Base-by-base conservation (phyloP, 2,113 vertebrate genomes). In the Plotosus lineatus region DNA sequence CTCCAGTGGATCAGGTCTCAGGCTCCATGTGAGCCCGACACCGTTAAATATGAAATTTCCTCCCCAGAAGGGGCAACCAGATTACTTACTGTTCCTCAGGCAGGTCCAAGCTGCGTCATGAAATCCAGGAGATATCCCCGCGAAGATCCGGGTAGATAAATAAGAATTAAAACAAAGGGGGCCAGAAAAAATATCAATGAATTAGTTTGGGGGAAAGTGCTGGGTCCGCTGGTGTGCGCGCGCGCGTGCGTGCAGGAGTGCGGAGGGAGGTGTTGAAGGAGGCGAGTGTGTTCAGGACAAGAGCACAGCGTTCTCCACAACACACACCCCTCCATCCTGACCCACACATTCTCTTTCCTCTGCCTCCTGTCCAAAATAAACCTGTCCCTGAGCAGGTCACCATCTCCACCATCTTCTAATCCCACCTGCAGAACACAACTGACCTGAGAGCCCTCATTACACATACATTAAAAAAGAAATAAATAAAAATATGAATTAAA, bases 301-400 rank as follows among this genome's bases (percentile, higher is more conserved):
- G 69, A 83, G 87, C 84, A 89, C 88, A 85, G 88, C 87, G 89
- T 89, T 88, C 85, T 86, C 83, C 63, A 88, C 87, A 85, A 87
- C 82, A 84, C 74, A 85, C 89, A 84, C 26, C 0, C 89, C 86
- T 85, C 86, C 84, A 86, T 88, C 6, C 68, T 10, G n/a, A 48
- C 69, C 3, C 66, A 50, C 44, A n/a, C 85, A 86, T 82, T 87
- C 87, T 88, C 83, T 87, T 87, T 89, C 90, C 90, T 91, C 90
- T 85, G 90, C 91, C 92, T 92, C 91, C 88, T 90, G 87, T 95
- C 94, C 87, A 96, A 96, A 97, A 97, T 97, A 97, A 95, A 94
- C 89, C 87, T 94, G 94, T 95, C 94, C 93, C 90, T 94, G 94
- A 92, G 89, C 78, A 79, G 74, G 50, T 55, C 69, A 56, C 56